Evolutionary conservation across 2,797 vertebrate species (phyloP).

Genomic region (Triplophysa bombifrons): DNA sequence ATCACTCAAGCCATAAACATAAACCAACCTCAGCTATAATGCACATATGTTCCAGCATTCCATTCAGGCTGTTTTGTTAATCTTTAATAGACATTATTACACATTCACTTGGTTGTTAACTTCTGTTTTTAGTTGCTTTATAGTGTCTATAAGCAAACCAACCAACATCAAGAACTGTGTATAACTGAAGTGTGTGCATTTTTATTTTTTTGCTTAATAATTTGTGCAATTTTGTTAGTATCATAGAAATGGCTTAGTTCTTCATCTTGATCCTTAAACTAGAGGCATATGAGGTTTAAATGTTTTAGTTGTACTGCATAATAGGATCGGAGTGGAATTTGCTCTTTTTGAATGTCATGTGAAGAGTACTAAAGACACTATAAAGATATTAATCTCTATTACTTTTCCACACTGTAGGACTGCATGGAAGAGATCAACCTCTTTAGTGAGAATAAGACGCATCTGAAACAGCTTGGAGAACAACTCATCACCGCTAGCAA

Average conservation of each 20-base stretch:
- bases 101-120: neutral
- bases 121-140: neutral
- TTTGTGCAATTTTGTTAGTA: too few species aligned
- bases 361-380: neutral
- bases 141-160: neutral
- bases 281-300: neutral
- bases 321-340: neutral
- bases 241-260: neutral
- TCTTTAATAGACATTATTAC: neutral
- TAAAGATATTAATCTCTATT: neutral
- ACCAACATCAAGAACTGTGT: neutral
- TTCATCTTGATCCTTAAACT: neutral
- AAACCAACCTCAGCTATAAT: neutral
- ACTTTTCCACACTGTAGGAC: conserved; percentile 69
- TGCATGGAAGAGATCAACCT: conserved; percentile 88
- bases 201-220: too few species aligned
- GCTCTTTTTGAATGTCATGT: neutral
- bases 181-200: too few species aligned
- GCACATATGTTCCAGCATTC: neutral
- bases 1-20: neutral
- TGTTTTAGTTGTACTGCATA: neutral
- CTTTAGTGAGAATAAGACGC: conserved; percentile 82
- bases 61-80: neutral
- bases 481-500: conserved; percentile 87
- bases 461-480: conserved; percentile 82